phyloP scores from a whole-genome alignment of 2,888 invertebrate genomes.

The Atrina japonica region DNA sequence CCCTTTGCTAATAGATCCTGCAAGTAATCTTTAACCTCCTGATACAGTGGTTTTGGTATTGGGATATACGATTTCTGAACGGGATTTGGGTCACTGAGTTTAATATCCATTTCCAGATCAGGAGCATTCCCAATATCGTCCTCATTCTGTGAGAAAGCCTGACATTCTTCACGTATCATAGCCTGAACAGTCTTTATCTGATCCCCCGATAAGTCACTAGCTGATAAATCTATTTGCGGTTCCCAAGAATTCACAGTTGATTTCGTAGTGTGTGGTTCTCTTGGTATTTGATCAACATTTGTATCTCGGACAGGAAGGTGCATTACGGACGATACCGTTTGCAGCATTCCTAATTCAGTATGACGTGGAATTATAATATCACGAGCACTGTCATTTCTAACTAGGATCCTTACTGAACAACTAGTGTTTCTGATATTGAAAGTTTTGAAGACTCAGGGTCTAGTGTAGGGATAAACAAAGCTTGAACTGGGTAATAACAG shows the following conservation, averaged over 20 bases:
- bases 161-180: too few species aligned
- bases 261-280: too few species aligned
- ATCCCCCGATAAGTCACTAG: slow-evolving; percentile 26
- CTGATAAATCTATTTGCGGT: slow-evolving; percentile 36
- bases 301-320: too few species aligned
- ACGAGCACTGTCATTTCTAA: not conserved
- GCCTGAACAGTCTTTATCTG: too few species aligned
- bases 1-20: slow-evolving; percentile 35
- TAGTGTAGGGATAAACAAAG: not conserved
- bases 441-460: not conserved
- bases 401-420: not conserved
- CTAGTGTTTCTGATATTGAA: not conserved
- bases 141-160: slow-evolving; percentile 41
- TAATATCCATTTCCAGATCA: slow-evolving; percentile 45
- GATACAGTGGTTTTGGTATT: slow-evolving; percentile 47
- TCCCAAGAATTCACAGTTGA: slow-evolving; percentile 29
- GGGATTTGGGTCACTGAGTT: slow-evolving; percentile 39
- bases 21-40: slow-evolving; percentile 54
- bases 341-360: not conserved
- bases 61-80: slow-evolving; percentile 44
- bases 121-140: slow-evolving; percentile 46
- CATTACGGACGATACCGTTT: not conserved
- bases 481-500: not conserved
- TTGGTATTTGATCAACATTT: too few species aligned
- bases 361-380: not conserved